phyloP scores from a whole-genome alignment of 2,797 vertebrate genomes.

The Acrossocheilus fasciatus region DNA sequence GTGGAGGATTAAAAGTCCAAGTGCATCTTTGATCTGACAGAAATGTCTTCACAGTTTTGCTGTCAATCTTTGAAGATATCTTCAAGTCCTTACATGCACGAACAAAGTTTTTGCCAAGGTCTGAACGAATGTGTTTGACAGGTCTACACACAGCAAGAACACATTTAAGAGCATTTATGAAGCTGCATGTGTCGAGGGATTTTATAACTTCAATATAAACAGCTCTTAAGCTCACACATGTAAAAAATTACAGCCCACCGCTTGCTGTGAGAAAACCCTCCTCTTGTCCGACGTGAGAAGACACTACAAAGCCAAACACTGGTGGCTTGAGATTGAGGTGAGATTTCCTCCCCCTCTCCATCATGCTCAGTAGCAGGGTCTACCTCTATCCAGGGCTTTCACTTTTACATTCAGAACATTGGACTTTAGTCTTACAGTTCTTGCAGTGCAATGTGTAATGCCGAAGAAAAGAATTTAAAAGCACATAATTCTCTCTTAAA shows the following conservation, averaged over 20 bases:
- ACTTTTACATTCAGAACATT: constrained; percentile 39
- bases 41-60: not conserved
- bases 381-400: constrained; percentile 1
- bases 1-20: not conserved
- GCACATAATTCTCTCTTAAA: constrained; percentile 44
- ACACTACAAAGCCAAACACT: not conserved
- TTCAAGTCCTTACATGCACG: too few species aligned
- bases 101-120: too few species aligned
- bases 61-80: not conserved
- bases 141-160: not conserved
- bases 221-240: not conserved
- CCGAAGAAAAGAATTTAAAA: not conserved
- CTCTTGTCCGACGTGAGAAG: not conserved
- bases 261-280: not conserved
- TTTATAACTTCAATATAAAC: not conserved
- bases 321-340: not conserved
- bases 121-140: not conserved
- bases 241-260: not conserved
- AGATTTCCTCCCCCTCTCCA: not conserved
- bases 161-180: not conserved
- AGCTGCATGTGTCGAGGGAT: not conserved
- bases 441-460: constrained; percentile 30
- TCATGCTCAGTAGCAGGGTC: constrained; percentile 32
- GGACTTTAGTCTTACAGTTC: constrained; percentile 36
- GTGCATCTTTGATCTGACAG: not conserved